phyloP scores from a whole-genome alignment of 2,888 invertebrate species.

The Gymnoscelis rufifasciata region DNA sequence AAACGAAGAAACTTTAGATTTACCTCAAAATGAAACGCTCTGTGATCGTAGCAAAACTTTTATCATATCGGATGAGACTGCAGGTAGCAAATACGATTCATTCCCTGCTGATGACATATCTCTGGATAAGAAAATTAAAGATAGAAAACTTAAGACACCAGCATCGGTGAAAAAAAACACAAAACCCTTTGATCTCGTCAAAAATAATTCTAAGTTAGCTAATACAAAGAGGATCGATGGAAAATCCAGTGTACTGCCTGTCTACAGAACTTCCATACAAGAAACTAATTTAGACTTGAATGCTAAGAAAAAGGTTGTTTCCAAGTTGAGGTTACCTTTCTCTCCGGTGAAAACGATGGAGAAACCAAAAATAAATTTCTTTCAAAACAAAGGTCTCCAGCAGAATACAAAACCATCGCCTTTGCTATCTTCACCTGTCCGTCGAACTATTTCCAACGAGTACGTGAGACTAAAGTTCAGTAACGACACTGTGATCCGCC shows the following conservation, averaged over 20 bases:
- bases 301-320: constrained; percentile 53
- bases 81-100: constrained; percentile 38
- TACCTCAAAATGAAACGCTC: constrained; percentile 47
- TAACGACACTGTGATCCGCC: constrained; percentile 65
- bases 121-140: constrained; percentile 54
- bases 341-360: constrained; percentile 66
- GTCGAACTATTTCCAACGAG: constrained; percentile 74
- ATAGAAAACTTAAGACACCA: constrained; percentile 55
- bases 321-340: constrained; percentile 68
- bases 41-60: constrained; percentile 61
- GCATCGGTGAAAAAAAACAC: constrained; percentile 57
- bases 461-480: constrained; percentile 69
- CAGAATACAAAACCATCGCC: constrained; percentile 57
- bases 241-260: constrained; percentile 61
- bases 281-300: constrained; percentile 48
- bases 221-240: constrained; percentile 46
- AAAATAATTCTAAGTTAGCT: constrained; percentile 41
- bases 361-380: constrained; percentile 66
- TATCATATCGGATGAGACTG: constrained; percentile 47
- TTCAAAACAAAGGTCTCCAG: constrained; percentile 55
- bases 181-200: constrained; percentile 57
- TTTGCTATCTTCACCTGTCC: constrained; percentile 59
- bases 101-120: constrained; percentile 34
- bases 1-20: constrained; percentile 41
- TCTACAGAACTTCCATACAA: constrained; percentile 59